Percentiles rank a stretch among this genome's conserved stretches.
These are phyloP conservation scores for Holcopasites calliopsidis DNA, from an alignment of 1,140 invertebrate species.

Conservation along the genomic window DNA sequence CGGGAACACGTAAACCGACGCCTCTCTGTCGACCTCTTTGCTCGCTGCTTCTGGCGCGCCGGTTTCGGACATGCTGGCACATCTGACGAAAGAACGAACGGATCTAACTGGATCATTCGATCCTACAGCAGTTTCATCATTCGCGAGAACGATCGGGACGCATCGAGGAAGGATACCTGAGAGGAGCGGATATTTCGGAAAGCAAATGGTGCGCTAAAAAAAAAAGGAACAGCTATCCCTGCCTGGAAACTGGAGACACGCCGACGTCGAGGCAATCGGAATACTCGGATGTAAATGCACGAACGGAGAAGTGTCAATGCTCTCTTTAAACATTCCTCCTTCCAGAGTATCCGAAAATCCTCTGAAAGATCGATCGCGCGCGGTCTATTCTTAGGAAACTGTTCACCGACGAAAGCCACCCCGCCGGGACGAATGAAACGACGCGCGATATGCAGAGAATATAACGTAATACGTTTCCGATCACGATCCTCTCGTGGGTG, in stretches of 20 bases:
- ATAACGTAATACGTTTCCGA: slow-evolving; percentile 17
- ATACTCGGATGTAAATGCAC: not conserved
- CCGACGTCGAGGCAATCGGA: no score
- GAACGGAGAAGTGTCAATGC: not conserved
- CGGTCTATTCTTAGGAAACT: not conserved
- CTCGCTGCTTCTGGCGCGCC: slow-evolving; percentile 71
- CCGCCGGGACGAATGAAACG: no score
- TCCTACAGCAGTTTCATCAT: no score
- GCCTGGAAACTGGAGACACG: no score
- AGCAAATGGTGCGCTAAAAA: no score
- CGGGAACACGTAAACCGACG: slow-evolving; percentile 75
- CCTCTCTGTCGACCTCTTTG: slow-evolving; percentile 71
- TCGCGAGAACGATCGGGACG: no score
- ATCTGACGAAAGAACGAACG: slow-evolving; percentile 63
- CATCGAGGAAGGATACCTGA: no score
- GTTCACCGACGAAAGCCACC: not conserved
- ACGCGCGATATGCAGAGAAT: slow-evolving; percentile 34
- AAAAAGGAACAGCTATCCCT: no score
- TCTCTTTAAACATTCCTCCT: not conserved
- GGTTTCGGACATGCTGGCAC: slow-evolving; percentile 76
- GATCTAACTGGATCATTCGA: not conserved
- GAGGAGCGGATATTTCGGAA: no score
- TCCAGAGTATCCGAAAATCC: not conserved
- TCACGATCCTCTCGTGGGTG: not conserved
- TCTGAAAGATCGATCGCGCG: not conserved